Percentiles rank a stretch among this genome's conserved stretches.
Evolutionary conservation across 2,113 vertebrate genomes (phyloP).

Genomic region (Geococcyx californianus): DNA sequence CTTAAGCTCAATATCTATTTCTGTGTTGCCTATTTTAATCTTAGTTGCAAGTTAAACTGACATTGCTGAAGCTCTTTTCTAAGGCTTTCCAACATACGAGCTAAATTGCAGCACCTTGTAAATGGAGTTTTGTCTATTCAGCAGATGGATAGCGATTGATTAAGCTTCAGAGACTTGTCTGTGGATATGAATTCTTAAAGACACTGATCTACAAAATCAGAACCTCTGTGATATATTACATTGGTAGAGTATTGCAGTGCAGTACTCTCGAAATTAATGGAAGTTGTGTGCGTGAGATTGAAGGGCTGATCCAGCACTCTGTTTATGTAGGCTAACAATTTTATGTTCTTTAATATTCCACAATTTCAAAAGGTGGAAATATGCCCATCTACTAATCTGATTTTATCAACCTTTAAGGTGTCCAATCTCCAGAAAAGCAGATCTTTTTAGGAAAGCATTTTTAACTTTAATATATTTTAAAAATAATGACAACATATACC

Average conservation of each 20-base stretch:
- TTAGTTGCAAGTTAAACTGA: constrained; percentile 15
- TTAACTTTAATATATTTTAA: background rate
- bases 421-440: background rate
- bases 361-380: background rate
- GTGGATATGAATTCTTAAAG: constrained; percentile 41
- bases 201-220: constrained; percentile 15
- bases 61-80: background rate
- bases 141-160: background rate
- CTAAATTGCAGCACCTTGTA: constrained; percentile 7
- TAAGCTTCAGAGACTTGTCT: constrained; percentile 34
- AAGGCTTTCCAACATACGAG: background rate
- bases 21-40: constrained; percentile 41
- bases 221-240: background rate
- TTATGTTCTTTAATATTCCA: background rate
- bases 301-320: background rate
- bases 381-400: background rate
- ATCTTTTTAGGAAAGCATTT: background rate
- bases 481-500: background rate
- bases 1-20: constrained; percentile 30
- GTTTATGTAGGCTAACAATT: background rate
- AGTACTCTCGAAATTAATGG: background rate
- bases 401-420: background rate
- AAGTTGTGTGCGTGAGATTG: background rate
- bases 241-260: background rate
- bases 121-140: background rate